Base-by-base conservation (phyloP, 2,888 invertebrate species). In the Glyphotaelius pellucidus region DNA sequence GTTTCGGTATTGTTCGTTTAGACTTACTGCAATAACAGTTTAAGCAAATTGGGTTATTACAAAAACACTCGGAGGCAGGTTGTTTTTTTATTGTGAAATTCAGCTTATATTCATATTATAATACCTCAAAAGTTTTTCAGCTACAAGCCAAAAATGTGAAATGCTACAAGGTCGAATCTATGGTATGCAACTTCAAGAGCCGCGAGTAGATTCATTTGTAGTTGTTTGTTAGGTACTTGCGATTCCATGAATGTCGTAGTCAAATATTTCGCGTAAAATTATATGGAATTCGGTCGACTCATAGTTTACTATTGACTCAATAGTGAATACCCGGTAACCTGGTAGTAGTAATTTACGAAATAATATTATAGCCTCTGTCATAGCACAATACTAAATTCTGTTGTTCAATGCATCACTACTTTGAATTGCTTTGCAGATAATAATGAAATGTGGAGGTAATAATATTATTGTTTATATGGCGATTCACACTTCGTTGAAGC, bases 1-100 rank as follows among this genome's bases (percentile, higher is more conserved):
- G 88, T 80, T 25, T 80, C 80, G 35, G 88, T 79, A 89, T 89
- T 79, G 88, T 89, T 79, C 88, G n/a, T 85, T 83, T 35, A 67
- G 38, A 85, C 42, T 42, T 86, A 86, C 47, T 42, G 86, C 86
- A n/a, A 86, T 42, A 38, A 42, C 67, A 67, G 67, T 67, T 67
- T 67, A 67, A 67, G n/a, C 42, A 42, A 42, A 86, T 42, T 42
- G 35, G 42, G 86, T 86, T 42, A 15, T 47, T 30, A 30, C 47
- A n/a, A 83, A 35, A 67, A 67, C 67, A 83, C 83, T 35, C 35
- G 25, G 35, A 32, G n/a, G 83, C 35, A 35, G 83, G 38, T 47
- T 47, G 30, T 42, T 4, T 31, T 42, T 31, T 31, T 47, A 87
- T 87, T 87, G 87, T 52, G 52, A 52, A 87, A 87, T 30, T 14